Evolutionary conservation across 2,113 vertebrate species (phyloP), one percentile per base, ranked within the genome.

Genomic region (Thamnophis sirtalis): DNA sequence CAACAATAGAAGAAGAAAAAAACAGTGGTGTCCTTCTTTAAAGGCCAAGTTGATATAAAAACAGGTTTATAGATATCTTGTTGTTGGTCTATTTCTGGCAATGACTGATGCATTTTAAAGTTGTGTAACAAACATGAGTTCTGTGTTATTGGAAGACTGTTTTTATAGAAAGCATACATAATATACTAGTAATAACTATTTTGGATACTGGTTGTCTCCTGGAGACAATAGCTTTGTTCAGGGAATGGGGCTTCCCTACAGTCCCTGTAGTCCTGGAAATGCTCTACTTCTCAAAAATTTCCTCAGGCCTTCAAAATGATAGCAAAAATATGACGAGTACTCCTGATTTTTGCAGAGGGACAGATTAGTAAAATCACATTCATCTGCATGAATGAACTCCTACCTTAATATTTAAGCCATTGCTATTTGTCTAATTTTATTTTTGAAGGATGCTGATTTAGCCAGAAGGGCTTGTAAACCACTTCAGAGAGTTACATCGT

Each of bases 401-500:
- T 28, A 51, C 21, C 3, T 89, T 68, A 21, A 24, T 22, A 60
- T 28, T 5, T 38, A 48, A 89, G 43, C 24, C 43, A 50, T 13
- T 48, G 6, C 43, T 26, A 60, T 51, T 24, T 86, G 22, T 63
- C 15, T 22, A 50, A 91, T 87, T 95, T 93, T 5, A 86, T 96
- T 93, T 95, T 55, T 93, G 55, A 97, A 99, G 99, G 98, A 98
- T 95, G 98, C 97, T 89, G 95, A 97, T 90, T 96, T 98, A 95
- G 97, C 97, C 96, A 97, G 98, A 96, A 98, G 95, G 94, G 97
- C 98, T 86, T 97, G 97, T 56, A 98, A 96, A 89, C 97, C 98
- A 6, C 96, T 99, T 49, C 97, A 97, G 11, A 98, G 98, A 84
- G 97, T 98, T 73, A 96, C 98, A n/a, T 99, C 99, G 2, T 99